Evolutionary conservation across 2,113 vertebrate species (phyloP).

Genomic region (Merops nubicus): DNA sequence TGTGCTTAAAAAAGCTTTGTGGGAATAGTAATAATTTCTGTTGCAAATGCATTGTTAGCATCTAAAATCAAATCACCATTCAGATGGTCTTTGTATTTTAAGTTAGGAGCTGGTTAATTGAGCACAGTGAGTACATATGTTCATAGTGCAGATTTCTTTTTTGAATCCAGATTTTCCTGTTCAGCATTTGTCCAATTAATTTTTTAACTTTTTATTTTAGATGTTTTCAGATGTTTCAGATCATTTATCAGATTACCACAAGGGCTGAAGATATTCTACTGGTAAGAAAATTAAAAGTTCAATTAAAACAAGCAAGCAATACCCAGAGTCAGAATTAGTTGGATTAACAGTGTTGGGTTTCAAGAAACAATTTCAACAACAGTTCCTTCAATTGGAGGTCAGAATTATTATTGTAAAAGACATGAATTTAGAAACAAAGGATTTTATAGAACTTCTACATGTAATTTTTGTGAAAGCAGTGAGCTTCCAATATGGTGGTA

Average conservation of each 20-base stretch:
- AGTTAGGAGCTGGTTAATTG: background rate
- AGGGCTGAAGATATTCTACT: conserved; percentile 90
- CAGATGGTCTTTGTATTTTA: background rate
- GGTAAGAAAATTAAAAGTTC: conserved; percentile 72
- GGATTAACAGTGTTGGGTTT: background rate
- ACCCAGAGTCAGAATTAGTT: background rate
- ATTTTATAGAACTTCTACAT: background rate
- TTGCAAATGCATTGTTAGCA: background rate
- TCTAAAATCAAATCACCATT: background rate
- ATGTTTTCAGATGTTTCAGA: conserved; percentile 92
- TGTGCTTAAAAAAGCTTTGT: background rate
- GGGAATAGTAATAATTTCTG: background rate
- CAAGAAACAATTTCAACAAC: background rate
- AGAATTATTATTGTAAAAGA: background rate
- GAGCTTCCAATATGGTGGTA: background rate
- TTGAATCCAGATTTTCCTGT: background rate
- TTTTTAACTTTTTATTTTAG: conserved; percentile 64
- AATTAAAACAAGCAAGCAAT: background rate
- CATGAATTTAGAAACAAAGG: background rate
- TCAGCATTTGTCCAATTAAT: background rate
- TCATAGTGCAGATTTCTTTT: background rate
- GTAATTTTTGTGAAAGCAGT: background rate
- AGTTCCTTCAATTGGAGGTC: background rate
- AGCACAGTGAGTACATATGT: background rate
- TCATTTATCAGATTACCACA: conserved; percentile 93